Base-by-base conservation (phyloP, 2,888 invertebrate genomes). In the Nymphalis polychloros region DNA sequence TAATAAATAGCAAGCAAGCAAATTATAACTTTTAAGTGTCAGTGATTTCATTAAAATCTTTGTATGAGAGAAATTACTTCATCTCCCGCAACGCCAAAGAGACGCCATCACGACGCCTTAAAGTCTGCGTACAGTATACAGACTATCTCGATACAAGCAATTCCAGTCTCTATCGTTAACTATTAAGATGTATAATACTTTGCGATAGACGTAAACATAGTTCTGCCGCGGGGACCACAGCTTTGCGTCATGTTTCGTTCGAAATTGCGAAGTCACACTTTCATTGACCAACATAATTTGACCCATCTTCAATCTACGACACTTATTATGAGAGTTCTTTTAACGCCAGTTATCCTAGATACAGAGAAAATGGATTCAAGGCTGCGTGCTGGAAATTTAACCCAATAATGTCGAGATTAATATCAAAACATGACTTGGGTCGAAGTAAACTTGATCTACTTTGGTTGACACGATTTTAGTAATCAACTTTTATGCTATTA, bases 331-430 rank as follows among this genome's bases (percentile, higher is more conserved):
- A 46, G 63, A 69, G 72, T 64, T 68, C 67, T 71, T 63, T 60
- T 41, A 68, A 59, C 63, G 63, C 49, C 48, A 55, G 69, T 72
- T 59, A 74, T 73, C 67, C 67, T 68, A 72, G 73, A 69, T 61
- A 66, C 65, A 50, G 50, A 46, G 66, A 71, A 70, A 72, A 69
- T 63, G 60, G 71, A 69, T 27, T 64, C 76, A 74, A 73, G 74
- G 74, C 73, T 70, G 64, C 53, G 72, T 47, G 65, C 73, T 72
- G 71, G 74, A 73, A 71, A 69, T 72, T 75, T 62, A 68, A 73
- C 72, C 71, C 61, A 72, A 70, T 73, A 74, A 71, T 72, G 75
- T 73, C 73, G 64, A 72, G 76, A 75, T 75, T 71, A 70, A 71
- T 75, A 70, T 73, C 67, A 71, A 70, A 72, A 76, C 73, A 71